Base-by-base conservation (phyloP, 2,113 vertebrate species). In the Thalassarche chlororhynchos region DNA sequence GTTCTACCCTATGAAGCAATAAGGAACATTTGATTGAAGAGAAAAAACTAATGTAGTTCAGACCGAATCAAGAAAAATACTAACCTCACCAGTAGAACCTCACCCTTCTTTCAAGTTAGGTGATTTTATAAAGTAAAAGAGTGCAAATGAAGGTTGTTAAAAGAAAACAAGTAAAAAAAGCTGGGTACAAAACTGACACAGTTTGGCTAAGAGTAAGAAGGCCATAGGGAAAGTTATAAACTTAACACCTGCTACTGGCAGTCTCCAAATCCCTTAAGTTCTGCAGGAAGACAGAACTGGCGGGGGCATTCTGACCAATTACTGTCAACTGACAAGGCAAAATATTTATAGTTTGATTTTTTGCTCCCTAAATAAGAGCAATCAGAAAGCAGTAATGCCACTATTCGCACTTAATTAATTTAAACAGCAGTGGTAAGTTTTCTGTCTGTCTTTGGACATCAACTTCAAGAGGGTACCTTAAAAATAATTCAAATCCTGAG, bases 171-270 rank as follows among this genome's bases (percentile, higher is more conserved):
- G 69, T 68, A 44, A 97, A 82, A 97, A 44, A 58, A 95, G 86
- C 55, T 70, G 72, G 69, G 79, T 74, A 77, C 26, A 94, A 95
- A 94, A 94, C 14, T 47, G 66, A 95, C 55, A 40, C 4, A 9
- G 14, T 85, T 92, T 90, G 52, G 62, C 61, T 82, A 77, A 58
- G 42, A 89, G 42, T 94, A 77, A 93, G 71, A 87, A 90, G 65
- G 83, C 89, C 83, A 91, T 17, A 69, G 88, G 74, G 87, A 97
- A 96, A 95, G 71, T 92, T 95, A 97, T 88, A 97, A 97, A 96
- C 72, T 95, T 95, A 96, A 95, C 95, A 98, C 90, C 90, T 98
- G 96, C 96, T 97, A 96, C 93, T 82, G 90, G 85, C 68, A 91
- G 72, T 70, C 93, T 90, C 93, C 78, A 82, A 87, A 94, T 91